Percentiles rank a stretch among this genome's conserved stretches.
Conservation (phyloP, 2,113 vertebrate species). For the Pelvicachromis taeniatus region DNA sequence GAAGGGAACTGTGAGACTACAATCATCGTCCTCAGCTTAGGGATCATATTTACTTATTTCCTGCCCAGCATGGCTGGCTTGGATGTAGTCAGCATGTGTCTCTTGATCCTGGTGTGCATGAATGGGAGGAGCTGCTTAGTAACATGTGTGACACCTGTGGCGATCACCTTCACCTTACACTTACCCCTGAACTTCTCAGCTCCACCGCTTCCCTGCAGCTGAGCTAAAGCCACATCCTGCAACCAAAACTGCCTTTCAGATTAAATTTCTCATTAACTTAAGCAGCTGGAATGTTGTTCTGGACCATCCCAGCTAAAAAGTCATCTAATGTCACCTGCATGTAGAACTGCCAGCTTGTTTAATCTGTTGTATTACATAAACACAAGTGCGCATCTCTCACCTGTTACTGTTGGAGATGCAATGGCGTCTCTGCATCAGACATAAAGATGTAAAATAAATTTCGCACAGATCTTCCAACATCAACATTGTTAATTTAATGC, state of each 20-base stretch:
- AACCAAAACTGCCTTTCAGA: background rate
- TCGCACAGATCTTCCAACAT: background rate
- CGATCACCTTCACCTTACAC: background rate
- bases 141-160: background rate
- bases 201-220: background rate
- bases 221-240: background rate
- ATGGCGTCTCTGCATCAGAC: background rate
- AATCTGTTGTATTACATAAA: background rate
- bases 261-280: background rate
- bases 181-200: background rate
- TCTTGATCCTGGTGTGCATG: background rate
- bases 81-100: background rate
- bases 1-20: background rate
- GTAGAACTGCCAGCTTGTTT: background rate
- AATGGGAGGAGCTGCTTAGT: background rate
- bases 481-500: background rate
- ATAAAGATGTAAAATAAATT: background rate
- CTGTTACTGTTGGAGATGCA: background rate
- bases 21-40: background rate
- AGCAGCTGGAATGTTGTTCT: background rate
- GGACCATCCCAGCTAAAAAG: background rate
- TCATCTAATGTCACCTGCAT: background rate
- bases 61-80: background rate
- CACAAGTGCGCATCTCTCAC: background rate
- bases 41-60: background rate